Percentiles rank a stretch among this genome's conserved stretches.
Conservation (phyloP, 2,888 invertebrate genomes). For the Atrina japonica region DNA sequence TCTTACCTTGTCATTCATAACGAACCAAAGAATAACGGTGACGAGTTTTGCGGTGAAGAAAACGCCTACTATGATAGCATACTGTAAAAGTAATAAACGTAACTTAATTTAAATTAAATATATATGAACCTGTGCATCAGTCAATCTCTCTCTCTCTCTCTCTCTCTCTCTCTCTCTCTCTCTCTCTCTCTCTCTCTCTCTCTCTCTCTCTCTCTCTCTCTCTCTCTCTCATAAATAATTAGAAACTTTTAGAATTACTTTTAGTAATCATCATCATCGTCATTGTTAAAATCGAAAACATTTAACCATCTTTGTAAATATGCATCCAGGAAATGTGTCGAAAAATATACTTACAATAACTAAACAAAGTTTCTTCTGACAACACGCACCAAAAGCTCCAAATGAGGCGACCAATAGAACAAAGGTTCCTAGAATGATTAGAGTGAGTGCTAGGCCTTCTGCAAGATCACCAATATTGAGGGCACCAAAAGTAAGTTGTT, state of each 20-base stretch:
- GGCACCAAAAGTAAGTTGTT: conserved; percentile 33
- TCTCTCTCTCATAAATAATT: no score
- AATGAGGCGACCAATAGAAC: conserved; percentile 31
- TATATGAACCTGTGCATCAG: no score
- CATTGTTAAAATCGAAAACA: no score
- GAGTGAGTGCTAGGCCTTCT: conserved; percentile 35
- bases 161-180: not conserved
- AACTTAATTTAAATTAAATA: not conserved
- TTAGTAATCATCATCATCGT: no score
- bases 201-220: no score
- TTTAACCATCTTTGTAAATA: no score
- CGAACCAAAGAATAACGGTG: conserved; percentile 39
- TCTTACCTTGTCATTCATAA: conserved; percentile 40
- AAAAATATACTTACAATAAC: conserved; percentile 38
- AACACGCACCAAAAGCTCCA: conserved; percentile 44
- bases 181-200: no score
- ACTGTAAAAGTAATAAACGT: conserved; percentile 26
- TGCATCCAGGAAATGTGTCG: no score
- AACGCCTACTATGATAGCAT: conserved; percentile 31
- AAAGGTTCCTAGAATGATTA: conserved; percentile 36
- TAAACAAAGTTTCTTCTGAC: conserved; percentile 35
- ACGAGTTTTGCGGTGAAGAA: conserved; percentile 33
- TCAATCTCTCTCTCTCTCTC: no score
- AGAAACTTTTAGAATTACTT: no score
- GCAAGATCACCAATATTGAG: conserved; percentile 38